Percentiles rank a stretch among this genome's conserved stretches.
These are phyloP conservation scores for Cephus rjabovi DNA, from an alignment of 2,888 invertebrate species.

Conservation along the genomic window DNA sequence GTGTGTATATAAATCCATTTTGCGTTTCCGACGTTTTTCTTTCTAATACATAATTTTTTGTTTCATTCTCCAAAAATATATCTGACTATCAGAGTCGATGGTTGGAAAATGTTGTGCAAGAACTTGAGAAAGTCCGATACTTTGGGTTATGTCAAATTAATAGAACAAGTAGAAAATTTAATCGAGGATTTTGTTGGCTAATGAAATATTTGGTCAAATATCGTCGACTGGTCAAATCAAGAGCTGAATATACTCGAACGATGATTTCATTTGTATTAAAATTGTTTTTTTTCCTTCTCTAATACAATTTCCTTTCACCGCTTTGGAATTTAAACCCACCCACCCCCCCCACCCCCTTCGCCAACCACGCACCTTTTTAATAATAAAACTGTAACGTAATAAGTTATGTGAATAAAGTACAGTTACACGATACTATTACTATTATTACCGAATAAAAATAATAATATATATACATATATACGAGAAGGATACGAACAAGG, in stretches of 20 bases:
- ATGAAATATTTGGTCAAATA: background rate
- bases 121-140: background rate
- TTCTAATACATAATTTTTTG: background rate
- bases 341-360: background rate
- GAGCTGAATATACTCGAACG: conserved; percentile 8
- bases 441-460: conserved; percentile 31
- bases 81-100: background rate
- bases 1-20: background rate
- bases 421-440: conserved; percentile 31
- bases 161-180: background rate
- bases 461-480: conserved; percentile 15
- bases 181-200: background rate
- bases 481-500: conserved; percentile 20
- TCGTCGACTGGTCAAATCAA: background rate
- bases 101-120: background rate
- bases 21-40: background rate
- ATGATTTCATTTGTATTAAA: background rate
- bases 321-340: background rate
- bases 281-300: background rate
- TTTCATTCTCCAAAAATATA: background rate
- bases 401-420: conserved; percentile 13
- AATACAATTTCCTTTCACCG: background rate
- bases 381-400: conserved; percentile 7
- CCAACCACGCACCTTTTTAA: conserved; percentile 2
- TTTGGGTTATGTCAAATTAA: background rate